Evolutionary conservation across 2,888 invertebrate species (phyloP).

Genomic region (Linnaemya tessellans): DNA sequence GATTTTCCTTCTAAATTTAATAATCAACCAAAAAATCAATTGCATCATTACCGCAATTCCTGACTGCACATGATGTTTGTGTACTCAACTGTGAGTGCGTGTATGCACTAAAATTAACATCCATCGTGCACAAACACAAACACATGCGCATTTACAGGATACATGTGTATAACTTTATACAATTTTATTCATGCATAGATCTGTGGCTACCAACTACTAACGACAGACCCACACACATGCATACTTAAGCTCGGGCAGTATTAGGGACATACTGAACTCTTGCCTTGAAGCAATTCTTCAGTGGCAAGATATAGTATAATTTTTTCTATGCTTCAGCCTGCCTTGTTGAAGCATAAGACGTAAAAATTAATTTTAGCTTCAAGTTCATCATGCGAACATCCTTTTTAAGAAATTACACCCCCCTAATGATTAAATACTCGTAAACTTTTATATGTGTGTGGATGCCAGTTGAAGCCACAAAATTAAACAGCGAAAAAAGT

Average conservation of each 20-base stretch:
- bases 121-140: background rate
- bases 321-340: no score
- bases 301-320: background rate
- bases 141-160: slow-evolving; percentile 29
- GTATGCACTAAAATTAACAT: slow-evolving; percentile 23
- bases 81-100: slow-evolving; percentile 7
- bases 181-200: slow-evolving; percentile 66
- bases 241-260: background rate
- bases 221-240: background rate
- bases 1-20: slow-evolving; percentile 68
- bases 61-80: slow-evolving; percentile 63
- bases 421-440: slow-evolving; percentile 32
- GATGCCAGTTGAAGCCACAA: slow-evolving; percentile 59
- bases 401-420: background rate
- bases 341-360: no score
- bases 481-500: slow-evolving; percentile 49
- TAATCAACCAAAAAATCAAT: slow-evolving; percentile 71
- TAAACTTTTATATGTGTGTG: slow-evolving; percentile 48
- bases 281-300: no score
- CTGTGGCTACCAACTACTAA: slow-evolving; percentile 57
- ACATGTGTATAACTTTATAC: slow-evolving; percentile 38
- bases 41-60: slow-evolving; percentile 71
- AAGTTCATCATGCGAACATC: no score
- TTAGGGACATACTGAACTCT: slow-evolving; percentile 20
- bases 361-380: background rate